Percentiles rank a stretch among this genome's conserved stretches.
Conservation (phyloP, 2,797 vertebrate species). For the Zalophus californianus region DNA sequence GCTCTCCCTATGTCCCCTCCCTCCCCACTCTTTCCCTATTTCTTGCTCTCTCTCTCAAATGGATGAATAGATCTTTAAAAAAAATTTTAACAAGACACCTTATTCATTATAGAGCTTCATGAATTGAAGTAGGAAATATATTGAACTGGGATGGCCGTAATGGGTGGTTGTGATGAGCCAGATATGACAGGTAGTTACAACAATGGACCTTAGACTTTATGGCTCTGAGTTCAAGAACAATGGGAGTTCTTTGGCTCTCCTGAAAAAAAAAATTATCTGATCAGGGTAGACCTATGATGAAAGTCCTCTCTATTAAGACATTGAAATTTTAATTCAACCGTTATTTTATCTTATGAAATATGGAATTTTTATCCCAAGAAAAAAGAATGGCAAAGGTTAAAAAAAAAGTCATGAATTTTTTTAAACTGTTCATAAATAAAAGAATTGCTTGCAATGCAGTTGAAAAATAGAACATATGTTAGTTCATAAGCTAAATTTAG, state of each 20-base stretch:
- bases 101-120: not conserved
- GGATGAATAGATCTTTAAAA: not conserved
- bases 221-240: not conserved
- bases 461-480: constrained; percentile 54
- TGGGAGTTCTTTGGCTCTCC: fast-evolving
- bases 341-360: constrained; percentile 60
- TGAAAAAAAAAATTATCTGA: fast-evolving
- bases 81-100: not conserved
- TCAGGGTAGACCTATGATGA: not conserved
- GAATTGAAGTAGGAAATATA: not conserved
- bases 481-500: constrained; percentile 65
- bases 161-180: not conserved
- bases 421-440: constrained; percentile 70
- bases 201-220: not conserved
- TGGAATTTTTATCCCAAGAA: constrained; percentile 60
- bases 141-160: not conserved
- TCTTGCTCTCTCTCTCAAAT: not conserved
- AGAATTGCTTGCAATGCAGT: constrained; percentile 67
- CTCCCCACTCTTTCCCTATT: not conserved
- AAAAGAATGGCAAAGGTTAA: constrained; percentile 58
- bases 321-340: not conserved
- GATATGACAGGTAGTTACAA: not conserved
- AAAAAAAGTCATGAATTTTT: constrained; percentile 63
- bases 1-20: not conserved
- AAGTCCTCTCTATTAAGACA: constrained; percentile 29